phyloP scores from a whole-genome alignment of 2,888 invertebrate species.

The Patella ulyssiponensis region DNA sequence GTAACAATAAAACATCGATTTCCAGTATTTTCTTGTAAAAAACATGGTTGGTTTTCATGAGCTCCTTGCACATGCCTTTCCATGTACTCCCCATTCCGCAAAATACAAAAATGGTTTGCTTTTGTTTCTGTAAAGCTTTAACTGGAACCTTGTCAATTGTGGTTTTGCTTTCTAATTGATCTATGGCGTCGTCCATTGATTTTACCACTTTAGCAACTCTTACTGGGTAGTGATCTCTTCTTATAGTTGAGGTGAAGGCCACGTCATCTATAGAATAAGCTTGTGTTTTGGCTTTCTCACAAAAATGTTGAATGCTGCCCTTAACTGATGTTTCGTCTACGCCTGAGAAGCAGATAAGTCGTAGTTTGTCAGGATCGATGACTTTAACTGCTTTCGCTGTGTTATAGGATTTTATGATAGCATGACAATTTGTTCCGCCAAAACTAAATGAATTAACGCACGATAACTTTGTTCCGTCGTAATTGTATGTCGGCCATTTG shows the following conservation, averaged over 20 bases:
- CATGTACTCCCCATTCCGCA: constrained; percentile 51
- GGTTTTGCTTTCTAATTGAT: neutral
- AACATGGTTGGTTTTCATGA: constrained; percentile 29
- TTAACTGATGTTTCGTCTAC: constrained; percentile 15
- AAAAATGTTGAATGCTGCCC: constrained; percentile 18
- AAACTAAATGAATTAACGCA: constrained; percentile 50
- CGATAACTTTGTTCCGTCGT: constrained; percentile 30
- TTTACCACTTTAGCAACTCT: constrained; percentile 32
- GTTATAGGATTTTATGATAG: constrained; percentile 29
- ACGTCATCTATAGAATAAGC: constrained; percentile 13
- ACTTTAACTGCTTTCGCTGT: neutral
- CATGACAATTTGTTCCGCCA: constrained; percentile 54
- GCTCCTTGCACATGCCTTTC: constrained; percentile 47
- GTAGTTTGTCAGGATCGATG: neutral
- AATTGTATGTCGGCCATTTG: constrained; percentile 29
- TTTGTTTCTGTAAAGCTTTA: neutral
- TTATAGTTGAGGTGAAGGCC: constrained; percentile 43
- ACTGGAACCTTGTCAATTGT: neutral
- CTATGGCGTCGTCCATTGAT: constrained; percentile 22
- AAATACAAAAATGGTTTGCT: constrained; percentile 46
- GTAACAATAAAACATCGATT: constrained; percentile 31
- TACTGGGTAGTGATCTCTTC: constrained; percentile 40
- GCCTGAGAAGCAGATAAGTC: constrained; percentile 37
- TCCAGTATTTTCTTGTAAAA: constrained; percentile 37
- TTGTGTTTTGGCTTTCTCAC: neutral